Conservation (phyloP, 2,797 vertebrate species). For the Enteromius trimaculatus region DNA sequence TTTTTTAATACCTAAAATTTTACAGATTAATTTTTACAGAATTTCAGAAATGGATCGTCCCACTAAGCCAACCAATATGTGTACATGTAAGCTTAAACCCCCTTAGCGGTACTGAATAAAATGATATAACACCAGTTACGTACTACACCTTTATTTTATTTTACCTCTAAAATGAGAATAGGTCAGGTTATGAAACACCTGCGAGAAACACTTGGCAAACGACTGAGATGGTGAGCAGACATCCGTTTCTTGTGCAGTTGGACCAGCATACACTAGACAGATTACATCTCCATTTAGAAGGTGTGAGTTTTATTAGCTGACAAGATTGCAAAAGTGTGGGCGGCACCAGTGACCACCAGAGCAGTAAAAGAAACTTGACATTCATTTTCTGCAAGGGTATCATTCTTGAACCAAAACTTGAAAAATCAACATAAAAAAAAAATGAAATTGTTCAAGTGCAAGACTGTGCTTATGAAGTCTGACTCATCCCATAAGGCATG, state of each 20-base stretch:
- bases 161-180: background rate
- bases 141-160: background rate
- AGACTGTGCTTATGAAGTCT: background rate
- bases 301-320: conserved; percentile 17
- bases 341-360: conserved; percentile 18
- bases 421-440: background rate
- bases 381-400: conserved; percentile 24
- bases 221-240: background rate
- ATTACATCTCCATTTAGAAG: conserved; percentile 1
- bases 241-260: background rate
- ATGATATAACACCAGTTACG: background rate
- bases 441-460: background rate
- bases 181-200: background rate
- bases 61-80: background rate
- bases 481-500: background rate
- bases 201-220: background rate
- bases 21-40: background rate
- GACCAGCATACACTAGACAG: background rate
- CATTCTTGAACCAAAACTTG: background rate
- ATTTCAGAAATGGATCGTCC: background rate
- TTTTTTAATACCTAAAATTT: background rate
- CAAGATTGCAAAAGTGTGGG: conserved; percentile 10
- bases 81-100: background rate
- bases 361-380: background rate
- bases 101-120: background rate